Conservation (phyloP, 2,888 invertebrate species). For the Dichetophora obliterata region DNA sequence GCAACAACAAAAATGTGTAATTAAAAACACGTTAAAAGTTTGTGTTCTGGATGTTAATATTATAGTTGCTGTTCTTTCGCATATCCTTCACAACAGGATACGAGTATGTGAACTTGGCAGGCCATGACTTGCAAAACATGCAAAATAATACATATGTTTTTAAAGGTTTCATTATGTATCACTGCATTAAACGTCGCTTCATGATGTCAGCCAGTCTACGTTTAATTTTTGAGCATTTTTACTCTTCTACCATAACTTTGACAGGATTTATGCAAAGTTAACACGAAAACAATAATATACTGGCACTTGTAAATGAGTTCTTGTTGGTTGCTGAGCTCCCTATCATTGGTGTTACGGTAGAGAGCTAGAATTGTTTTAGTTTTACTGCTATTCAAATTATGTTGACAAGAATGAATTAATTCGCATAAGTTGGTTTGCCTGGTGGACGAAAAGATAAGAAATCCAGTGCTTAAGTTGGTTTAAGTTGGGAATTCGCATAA, state of each 20-base stretch:
- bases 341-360: background rate
- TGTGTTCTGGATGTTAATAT: conserved; percentile 6
- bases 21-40: conserved; percentile 61
- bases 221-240: conserved; percentile 52
- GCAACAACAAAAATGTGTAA: conserved; percentile 48
- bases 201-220: conserved; percentile 62
- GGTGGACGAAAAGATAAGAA: too few relatives aligned
- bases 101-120: background rate
- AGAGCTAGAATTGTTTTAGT: too few relatives aligned
- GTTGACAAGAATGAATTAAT: too few relatives aligned
- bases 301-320: conserved; percentile 7
- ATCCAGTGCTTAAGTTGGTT: too few relatives aligned
- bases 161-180: background rate
- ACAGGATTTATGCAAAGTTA: conserved; percentile 58
- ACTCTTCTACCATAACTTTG: conserved; percentile 37
- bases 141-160: background rate
- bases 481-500: too few relatives aligned
- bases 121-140: background rate
- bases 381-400: too few relatives aligned
- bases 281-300: conserved; percentile 51
- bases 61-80: background rate
- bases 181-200: conserved; percentile 33
- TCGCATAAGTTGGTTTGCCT: too few relatives aligned
- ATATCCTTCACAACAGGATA: background rate
- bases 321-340: background rate